Conservation (phyloP, 2,888 invertebrate species). For the Netelia fuscicornis region DNA sequence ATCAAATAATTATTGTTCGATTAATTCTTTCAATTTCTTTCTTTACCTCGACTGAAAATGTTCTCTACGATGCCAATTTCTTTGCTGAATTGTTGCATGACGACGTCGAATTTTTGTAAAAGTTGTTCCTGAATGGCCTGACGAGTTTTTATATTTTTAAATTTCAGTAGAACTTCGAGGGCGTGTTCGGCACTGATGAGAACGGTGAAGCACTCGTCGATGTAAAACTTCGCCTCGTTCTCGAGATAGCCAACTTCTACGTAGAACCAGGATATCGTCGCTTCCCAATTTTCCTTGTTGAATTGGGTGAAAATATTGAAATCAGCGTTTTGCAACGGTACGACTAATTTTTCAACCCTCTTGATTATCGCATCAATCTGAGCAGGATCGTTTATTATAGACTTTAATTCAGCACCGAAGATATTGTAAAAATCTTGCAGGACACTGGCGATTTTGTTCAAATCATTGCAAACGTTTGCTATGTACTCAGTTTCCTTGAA, state of each 20-base stretch:
- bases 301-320: constrained; percentile 93
- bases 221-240: constrained; percentile 92
- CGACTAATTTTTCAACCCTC: constrained; percentile 91
- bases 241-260: constrained; percentile 91
- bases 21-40: constrained; percentile 7
- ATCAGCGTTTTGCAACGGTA: constrained; percentile 89
- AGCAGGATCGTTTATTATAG: constrained; percentile 94
- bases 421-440: constrained; percentile 95
- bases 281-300: constrained; percentile 94
- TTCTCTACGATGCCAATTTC: constrained; percentile 91
- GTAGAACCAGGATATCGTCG: constrained; percentile 92
- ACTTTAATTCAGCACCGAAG: constrained; percentile 94
- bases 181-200: constrained; percentile 94
- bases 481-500: constrained; percentile 95
- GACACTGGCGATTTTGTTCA: constrained; percentile 92
- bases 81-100: constrained; percentile 93
- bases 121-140: constrained; percentile 90
- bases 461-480: constrained; percentile 91
- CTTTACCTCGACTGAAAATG: constrained; percentile 88
- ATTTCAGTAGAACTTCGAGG: constrained; percentile 91
- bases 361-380: constrained; percentile 94
- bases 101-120: constrained; percentile 92
- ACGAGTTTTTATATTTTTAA: constrained; percentile 92
- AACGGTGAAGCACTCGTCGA: constrained; percentile 94
- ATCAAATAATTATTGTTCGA: neutral